Conservation (phyloP, 2,797 vertebrate species). For the Spea hammondii region DNA sequence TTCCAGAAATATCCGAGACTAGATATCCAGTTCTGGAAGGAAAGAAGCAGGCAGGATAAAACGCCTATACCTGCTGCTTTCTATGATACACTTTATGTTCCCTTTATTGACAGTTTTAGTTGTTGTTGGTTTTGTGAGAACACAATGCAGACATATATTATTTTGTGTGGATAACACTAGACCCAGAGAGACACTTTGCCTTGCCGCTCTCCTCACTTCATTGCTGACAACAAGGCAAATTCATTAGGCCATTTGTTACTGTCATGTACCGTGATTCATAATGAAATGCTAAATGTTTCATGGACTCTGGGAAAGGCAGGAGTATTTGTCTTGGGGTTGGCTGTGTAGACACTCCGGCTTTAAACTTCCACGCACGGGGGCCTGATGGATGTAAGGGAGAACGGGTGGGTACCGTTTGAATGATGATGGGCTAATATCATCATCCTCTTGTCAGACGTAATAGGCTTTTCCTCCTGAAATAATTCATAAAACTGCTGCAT, state of each 20-base stretch:
- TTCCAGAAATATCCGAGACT: no score
- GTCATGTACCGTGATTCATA: constrained; percentile 94
- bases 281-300: constrained; percentile 99
- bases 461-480: constrained; percentile 99
- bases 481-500: constrained; percentile 98
- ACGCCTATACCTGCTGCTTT: no score
- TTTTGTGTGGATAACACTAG: constrained; percentile 19
- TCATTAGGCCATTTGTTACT: constrained; percentile 98
- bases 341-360: constrained; percentile 75
- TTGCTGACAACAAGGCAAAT: constrained; percentile 95
- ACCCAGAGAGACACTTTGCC: constrained; percentile 80
- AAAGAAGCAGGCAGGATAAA: no score
- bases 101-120: no score
- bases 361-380: constrained; percentile 79
- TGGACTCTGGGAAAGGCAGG: constrained; percentile 92
- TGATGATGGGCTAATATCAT: constrained; percentile 99
- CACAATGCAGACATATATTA: constrained; percentile 20
- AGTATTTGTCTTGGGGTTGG: constrained; percentile 97
- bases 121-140: constrained; percentile 4
- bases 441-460: constrained; percentile 99
- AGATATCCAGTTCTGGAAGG: no score
- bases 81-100: no score
- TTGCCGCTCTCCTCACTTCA: constrained; percentile 85
- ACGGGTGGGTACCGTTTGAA: constrained; percentile 92
- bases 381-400: constrained; percentile 96